phyloP scores from a whole-genome alignment of 2,797 vertebrate genomes.

The Myotis myotis region DNA sequence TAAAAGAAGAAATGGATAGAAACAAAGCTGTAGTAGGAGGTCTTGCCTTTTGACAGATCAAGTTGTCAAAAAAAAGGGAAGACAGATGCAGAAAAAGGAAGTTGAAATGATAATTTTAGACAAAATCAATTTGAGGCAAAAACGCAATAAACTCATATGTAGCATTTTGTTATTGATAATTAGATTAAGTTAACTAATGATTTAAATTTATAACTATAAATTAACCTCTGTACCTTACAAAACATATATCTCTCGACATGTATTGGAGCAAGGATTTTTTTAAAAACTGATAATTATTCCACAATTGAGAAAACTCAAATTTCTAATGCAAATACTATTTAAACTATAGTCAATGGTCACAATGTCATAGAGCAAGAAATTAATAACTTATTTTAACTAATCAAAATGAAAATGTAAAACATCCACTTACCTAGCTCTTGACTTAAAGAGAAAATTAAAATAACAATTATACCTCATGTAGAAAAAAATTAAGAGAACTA shows the following conservation, averaged over 20 bases:
- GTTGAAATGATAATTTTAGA: not conserved
- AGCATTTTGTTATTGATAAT: not conserved
- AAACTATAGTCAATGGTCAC: not conserved
- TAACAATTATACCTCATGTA: constrained; percentile 38
- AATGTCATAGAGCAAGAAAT: constrained; percentile 38
- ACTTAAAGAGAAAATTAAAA: constrained; percentile 44
- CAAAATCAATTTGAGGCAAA: not conserved
- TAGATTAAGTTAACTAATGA: constrained; percentile 2
- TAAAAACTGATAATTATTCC: not conserved
- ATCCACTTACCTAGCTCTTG: not conserved
- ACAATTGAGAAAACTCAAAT: constrained; percentile 29
- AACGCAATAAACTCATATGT: not conserved
- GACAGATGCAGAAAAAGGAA: not conserved
- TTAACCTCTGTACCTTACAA: not conserved
- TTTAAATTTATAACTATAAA: not conserved
- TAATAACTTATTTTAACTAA: constrained; percentile 56
- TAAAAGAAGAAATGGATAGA: not conserved
- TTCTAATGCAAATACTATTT: constrained; percentile 35
- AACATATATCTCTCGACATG: not conserved
- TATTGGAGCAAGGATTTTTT: not conserved
- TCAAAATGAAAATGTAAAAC: constrained; percentile 30
- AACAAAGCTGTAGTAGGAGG: not conserved
- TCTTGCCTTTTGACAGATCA: not conserved
- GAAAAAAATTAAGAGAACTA: constrained; percentile 34
- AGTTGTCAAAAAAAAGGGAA: not conserved